Base-by-base conservation (phyloP, 1,140 invertebrate genomes). In the Bombus picipes region DNA sequence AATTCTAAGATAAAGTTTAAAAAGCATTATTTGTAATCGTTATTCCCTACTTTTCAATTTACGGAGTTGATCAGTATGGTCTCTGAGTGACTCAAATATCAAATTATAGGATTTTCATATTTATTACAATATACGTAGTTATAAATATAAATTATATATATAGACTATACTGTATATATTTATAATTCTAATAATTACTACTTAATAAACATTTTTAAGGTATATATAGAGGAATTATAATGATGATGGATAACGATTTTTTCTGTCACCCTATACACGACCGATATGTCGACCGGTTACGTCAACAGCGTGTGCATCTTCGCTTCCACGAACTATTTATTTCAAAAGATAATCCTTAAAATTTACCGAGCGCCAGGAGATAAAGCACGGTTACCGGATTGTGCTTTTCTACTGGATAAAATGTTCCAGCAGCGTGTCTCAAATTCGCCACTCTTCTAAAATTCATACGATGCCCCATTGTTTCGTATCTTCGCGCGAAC, bases 401-500 rank as follows among this genome's bases (percentile, higher is more conserved):
- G 83, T 32, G 77, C 66, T 80, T 72, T 85, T 34, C 66, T 57
- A 85, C 82, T 34, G 83, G 83, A 72, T 84, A 79, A 84, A 85
- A 85, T 62, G 83, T 85, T 72, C 76, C 76, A 65, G 22, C 83
- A 25, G 76, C 41, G 83, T 73, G 83, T 80, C 77, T 85, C 76
- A 80, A 85, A 85, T 85, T 85, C 83, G 83, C 83, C 83, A 37
- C 83, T 80, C 83, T 34, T 85, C 76, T 85, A 85, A 85, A 85
- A 85, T 85, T 85, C 83, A 85, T 85, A 79, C 76, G 66, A 85
- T 32, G 53, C 83, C 83, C 83, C 83, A 85, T 85, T 85, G 83
- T 85, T 85, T 85, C 68, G 83, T 85, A 85, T 85, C 83, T 80
- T 62, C 77, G 53, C 57, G 76, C 83, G 83, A 71, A 72, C 83